Evolutionary conservation across 2,113 vertebrate genomes (phyloP).

Genomic region (Anoplopoma fimbria): DNA sequence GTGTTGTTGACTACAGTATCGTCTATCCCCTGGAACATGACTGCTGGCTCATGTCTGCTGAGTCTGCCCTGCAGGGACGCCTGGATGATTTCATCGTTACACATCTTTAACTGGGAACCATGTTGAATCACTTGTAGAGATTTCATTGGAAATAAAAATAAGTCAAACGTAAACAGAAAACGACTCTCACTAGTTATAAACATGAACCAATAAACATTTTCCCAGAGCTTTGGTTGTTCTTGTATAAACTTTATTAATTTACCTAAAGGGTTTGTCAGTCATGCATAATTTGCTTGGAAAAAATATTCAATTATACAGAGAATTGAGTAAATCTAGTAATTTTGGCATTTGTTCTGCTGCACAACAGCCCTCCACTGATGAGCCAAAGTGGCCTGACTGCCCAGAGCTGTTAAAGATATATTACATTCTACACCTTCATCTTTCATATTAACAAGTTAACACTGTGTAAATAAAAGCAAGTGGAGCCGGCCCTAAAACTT

Average conservation of each 20-base stretch:
- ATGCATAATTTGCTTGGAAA: neutral
- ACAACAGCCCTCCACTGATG: neutral
- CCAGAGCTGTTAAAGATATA: neutral
- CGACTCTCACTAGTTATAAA: neutral
- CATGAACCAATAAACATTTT: constrained; percentile 7
- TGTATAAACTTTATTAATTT: neutral
- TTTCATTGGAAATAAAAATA: neutral
- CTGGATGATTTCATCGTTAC: constrained; percentile 42
- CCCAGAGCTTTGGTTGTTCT: neutral
- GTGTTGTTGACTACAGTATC: constrained; percentile 57
- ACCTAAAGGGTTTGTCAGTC: neutral
- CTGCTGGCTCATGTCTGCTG: constrained; percentile 63
- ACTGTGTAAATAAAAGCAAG: neutral
- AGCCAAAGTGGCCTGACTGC: neutral
- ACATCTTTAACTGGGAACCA: constrained; percentile 35
- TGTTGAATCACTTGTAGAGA: neutral
- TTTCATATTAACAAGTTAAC: neutral
- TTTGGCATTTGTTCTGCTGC: neutral
- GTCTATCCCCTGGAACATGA: fast-evolving
- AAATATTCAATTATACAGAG: neutral
- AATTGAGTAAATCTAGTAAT: neutral
- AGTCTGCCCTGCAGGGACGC: constrained; percentile 47
- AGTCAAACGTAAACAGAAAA: neutral
- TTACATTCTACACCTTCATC: neutral
- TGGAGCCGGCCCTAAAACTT: too few relatives aligned